Evolutionary conservation across 1,140 invertebrate species (phyloP), one percentile per base, ranked within the genome.

Genomic region (Daktulosphaira vitifoliae): DNA sequence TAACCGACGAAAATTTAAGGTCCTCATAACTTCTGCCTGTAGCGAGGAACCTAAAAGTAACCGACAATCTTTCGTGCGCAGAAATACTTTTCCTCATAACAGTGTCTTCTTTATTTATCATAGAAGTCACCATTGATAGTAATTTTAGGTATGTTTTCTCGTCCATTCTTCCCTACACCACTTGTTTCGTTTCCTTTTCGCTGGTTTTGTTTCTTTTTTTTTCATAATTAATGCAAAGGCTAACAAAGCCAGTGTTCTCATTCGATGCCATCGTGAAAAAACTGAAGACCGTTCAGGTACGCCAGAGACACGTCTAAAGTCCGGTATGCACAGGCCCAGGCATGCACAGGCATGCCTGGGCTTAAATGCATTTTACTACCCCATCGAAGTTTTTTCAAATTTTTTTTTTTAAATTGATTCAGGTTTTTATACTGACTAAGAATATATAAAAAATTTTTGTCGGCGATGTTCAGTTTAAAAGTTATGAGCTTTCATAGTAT

Each of bases 11-110:
- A 66, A 59, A 74, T 67, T 69, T 72, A 20, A 76, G 56, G 70
- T 77, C 72, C 69, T 73, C 71, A 65, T 70, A 75, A 59, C 46
- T 69, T 62, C 69, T 70, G 50, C 74, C 74, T 18, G 72, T 74
- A 49, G 71, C 73, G 33, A 75, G 68, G 68, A 70, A 75, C 51
- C 73, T 69, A 22, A 76, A 51, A 38, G 73, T 76, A 39, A 70
- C 71, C 29, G 69, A 68, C 23, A 76, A 69, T 56, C 73, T 68
- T 68, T 75, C 72, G 62, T 74, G 66, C 59, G 71, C 67, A 52
- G 71, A 69, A 62, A 76, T 74, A 48, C 70, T 68, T 68, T 65
- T 48, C 67, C 74, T 68, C 73, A 76, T 73, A n/a, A 67, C 52
- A 48, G 73, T 76, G 67, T 75, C 67, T 69, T 73, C 18, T 71